These are phyloP conservation scores for Pituophis catenifer DNA, from an alignment of 2,113 vertebrate species.

Conservation along the genomic window DNA sequence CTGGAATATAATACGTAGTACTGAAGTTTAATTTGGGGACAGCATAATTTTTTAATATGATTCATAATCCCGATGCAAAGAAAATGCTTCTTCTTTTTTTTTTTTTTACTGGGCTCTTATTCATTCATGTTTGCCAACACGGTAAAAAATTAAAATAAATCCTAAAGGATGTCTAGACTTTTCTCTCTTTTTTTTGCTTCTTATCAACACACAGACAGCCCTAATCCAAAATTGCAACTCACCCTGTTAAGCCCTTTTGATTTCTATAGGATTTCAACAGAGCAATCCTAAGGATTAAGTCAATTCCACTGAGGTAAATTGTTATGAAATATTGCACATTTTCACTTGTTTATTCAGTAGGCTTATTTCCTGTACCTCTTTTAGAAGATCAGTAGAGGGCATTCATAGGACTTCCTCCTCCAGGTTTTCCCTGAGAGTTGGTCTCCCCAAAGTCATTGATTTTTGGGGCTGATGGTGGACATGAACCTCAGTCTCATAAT, in stretches of 20 bases:
- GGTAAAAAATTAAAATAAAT: constrained; percentile 27
- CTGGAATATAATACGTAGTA: constrained; percentile 1
- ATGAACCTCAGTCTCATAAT: neutral
- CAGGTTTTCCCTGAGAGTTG: neutral
- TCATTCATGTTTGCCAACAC: constrained; percentile 8
- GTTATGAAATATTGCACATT: neutral
- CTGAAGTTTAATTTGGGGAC: constrained; percentile 8
- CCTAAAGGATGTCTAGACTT: neutral
- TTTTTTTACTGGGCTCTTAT: constrained; percentile 4
- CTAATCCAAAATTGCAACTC: neutral
- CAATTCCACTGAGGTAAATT: neutral
- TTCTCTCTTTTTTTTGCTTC: neutral
- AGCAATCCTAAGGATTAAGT: neutral
- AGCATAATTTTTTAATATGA: constrained; percentile 15
- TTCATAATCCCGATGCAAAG: neutral
- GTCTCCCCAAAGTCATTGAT: neutral
- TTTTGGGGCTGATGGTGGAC: neutral
- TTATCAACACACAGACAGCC: neutral
- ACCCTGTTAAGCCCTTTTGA: neutral
- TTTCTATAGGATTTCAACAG: neutral
- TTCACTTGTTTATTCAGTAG: neutral
- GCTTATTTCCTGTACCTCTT: neutral
- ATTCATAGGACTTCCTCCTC: neutral
- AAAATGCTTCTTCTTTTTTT: neutral
- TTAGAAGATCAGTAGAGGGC: neutral